Evolutionary conservation across 2,113 vertebrate genomes (phyloP), one percentile per base, ranked within the genome.

Genomic region (Tapirus terrestris): DNA sequence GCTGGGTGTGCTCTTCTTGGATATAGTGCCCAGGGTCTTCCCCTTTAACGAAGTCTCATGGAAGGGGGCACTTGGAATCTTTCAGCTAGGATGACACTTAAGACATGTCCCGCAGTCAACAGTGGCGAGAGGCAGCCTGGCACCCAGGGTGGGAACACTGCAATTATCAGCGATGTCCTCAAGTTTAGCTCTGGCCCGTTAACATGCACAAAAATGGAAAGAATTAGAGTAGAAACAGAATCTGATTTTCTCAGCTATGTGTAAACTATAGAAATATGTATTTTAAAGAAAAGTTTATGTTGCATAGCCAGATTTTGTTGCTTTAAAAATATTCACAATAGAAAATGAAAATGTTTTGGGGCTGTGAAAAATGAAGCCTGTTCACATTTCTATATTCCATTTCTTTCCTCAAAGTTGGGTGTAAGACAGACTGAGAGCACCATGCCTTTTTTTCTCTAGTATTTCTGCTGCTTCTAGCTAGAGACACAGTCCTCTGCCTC

Each of bases 261-360:
- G 61, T n/a, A 90, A 83, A 70, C 81, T 82, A 39, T 45, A 86
- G 43, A 90, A 92, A 65, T 93, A 58, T 2, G 4, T 60, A 67
- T 45, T 92, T 96, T 85, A 93, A 89, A 97, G 72, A 29, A 85
- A 89, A 76, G 65, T 33, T 20, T 61, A 68, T 87, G 3, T 72
- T n/a, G 12, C 68, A 81, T 73, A 86, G 89, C 67, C 80, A 95
- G 90, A 90, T 92, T 93, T 90, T 95, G 68, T 82, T 81, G 76
- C 70, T 91, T 91, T 96, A 77, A 91, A 93, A 94, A 88, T 84
- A 93, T 39, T 95, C 81, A 91, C 58, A 94, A 53, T 45, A 94
- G 87, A 68, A 95, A 88, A 91, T 77, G 68, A 72, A 82, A 77
- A 31, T 91, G 11, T 94, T 79, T 81, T 3, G 43, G 33, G 33